Evolutionary conservation across 1,140 invertebrate species (phyloP).

Genomic region (Neodiprion pinetum): DNA sequence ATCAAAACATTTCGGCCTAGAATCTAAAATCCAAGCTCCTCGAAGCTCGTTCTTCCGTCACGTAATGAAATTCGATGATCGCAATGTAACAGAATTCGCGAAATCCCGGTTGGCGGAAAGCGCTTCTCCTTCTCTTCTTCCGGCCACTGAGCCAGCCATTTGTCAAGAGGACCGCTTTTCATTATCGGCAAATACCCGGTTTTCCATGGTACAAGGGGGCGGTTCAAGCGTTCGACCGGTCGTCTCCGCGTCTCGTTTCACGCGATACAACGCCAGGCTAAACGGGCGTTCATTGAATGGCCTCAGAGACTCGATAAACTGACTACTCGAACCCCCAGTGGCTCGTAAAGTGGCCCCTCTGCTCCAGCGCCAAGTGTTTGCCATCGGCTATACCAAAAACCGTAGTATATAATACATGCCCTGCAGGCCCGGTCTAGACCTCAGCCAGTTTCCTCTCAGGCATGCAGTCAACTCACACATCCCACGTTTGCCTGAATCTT

Average conservation of each 20-base stretch:
- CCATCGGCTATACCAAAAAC: slow-evolving; percentile 3
- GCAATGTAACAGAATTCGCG: too few relatives aligned
- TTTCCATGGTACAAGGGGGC: too few relatives aligned
- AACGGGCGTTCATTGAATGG: slow-evolving; percentile 45
- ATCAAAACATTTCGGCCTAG: too few relatives aligned
- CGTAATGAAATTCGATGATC: too few relatives aligned
- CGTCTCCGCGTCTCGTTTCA: slow-evolving; percentile 3
- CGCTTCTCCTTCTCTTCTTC: too few relatives aligned
- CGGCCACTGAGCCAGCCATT: too few relatives aligned
- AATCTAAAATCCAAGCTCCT: too few relatives aligned
- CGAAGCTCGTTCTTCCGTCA: too few relatives aligned
- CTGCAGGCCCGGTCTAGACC: neutral
- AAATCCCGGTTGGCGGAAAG: too few relatives aligned
- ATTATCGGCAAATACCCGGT: too few relatives aligned
- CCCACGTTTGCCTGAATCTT: neutral
- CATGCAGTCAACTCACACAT: neutral
- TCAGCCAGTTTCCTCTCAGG: neutral
- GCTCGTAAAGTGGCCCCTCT: slow-evolving; percentile 41
- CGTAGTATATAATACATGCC: neutral
- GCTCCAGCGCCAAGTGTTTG: neutral
- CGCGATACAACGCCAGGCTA: slow-evolving; percentile 27
- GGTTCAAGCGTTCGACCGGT: neutral
- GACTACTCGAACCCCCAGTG: slow-evolving; percentile 36
- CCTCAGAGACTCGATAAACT: slow-evolving; percentile 47
- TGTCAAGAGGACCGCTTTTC: too few relatives aligned